Percentiles rank a stretch among this genome's conserved stretches.
Conservation (phyloP, 2,888 invertebrate species). For the Silvanus unidentatus region DNA sequence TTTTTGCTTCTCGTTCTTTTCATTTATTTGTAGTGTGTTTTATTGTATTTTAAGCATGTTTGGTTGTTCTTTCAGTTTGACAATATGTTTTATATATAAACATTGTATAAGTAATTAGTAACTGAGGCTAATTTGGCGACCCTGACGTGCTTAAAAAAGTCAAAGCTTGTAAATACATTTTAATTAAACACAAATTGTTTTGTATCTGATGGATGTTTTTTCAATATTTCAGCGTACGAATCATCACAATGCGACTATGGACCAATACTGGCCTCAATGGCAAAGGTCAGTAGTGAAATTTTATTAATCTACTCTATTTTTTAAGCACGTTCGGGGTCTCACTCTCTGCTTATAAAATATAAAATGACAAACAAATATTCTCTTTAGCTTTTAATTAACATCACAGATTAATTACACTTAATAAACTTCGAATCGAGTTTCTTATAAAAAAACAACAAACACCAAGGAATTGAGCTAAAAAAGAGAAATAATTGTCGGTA, state of each 20-base stretch:
- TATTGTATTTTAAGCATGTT: constrained; percentile 28
- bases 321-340: constrained; percentile 37
- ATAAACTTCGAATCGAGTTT: background rate
- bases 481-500: background rate
- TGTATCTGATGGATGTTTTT: constrained; percentile 33
- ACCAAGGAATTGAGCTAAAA: background rate
- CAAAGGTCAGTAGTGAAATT: constrained; percentile 45
- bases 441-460: background rate
- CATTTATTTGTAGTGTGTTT: constrained; percentile 6
- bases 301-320: constrained; percentile 22
- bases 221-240: constrained; percentile 48
- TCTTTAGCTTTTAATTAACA: no score
- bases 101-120: constrained; percentile 11
- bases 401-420: background rate
- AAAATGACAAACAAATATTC: background rate
- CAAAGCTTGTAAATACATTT: constrained; percentile 16
- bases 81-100: constrained; percentile 6
- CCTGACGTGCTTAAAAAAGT: constrained; percentile 35
- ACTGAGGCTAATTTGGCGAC: constrained; percentile 24
- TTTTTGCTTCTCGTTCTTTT: no score
- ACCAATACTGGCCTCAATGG: constrained; percentile 49
- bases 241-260: constrained; percentile 48
- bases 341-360: constrained; percentile 7
- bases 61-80: constrained; percentile 20
- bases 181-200: constrained; percentile 14